Evolutionary conservation across 1,140 invertebrate species (phyloP), one percentile per base, ranked within the genome.

Genomic region (Lucilia sericata): DNA sequence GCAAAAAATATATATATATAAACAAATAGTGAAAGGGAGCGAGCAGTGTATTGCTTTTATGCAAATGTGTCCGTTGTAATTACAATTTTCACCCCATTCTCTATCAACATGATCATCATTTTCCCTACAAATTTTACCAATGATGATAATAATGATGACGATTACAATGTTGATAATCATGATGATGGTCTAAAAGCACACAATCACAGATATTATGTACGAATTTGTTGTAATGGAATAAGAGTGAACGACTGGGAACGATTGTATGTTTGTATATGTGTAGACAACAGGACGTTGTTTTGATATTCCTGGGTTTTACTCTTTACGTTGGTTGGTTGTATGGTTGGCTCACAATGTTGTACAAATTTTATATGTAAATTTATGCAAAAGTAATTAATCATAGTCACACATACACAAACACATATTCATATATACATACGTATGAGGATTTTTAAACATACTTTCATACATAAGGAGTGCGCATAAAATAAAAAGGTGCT

Each of bases 371-470:
- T 89, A 89, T 89, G 88, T 89, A 89, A 89, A 89, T 89, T 88
- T 89, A 89, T 89, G 88, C 88, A 89, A 89, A 89, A 89, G 88
- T 89, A 89, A 89, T 89, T 89, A 89, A 89, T 89, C 88, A 89
- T 89, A 89, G 88, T 89, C 88, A 88, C 88, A 89, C 88, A 89
- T 80, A 83, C 83, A 84, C 83, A 86, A 49, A 80, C 19, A 80
- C 42, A 80, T 19, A 51, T 49, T 4, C 12, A 80, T 4, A 80
- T 30, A 75, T 34, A 5, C 30, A 36, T n/a, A n/a, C n/a, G n/a
- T n/a, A 30, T 30, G 25, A 30, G 25, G 3, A 3, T 30, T 30
- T 30, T 30, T 30, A 30, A 30, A 76, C 25, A 76, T 19, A 78
- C 55, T 42, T 42, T 42, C 42, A 42, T 42, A 42, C 42, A 42